Evolutionary conservation across 2,113 vertebrate genomes (phyloP).

Genomic region (Chaenocephalus aceratus): DNA sequence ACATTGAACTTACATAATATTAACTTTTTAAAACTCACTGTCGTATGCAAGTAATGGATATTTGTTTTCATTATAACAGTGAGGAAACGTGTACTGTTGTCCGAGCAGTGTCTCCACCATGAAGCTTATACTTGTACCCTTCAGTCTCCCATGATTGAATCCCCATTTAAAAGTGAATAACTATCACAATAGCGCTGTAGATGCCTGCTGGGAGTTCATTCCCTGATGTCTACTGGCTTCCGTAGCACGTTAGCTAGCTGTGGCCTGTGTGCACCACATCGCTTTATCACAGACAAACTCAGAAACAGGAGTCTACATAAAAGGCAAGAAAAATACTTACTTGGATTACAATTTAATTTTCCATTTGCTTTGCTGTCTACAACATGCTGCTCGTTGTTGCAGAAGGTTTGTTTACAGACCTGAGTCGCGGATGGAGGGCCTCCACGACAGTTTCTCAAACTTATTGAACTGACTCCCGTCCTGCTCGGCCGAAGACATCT

Average conservation of each 20-base stretch:
- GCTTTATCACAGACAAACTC: background rate
- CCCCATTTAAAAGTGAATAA: background rate
- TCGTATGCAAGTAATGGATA: background rate
- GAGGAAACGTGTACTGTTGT: background rate
- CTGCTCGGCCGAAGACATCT: slow-evolving; percentile 71
- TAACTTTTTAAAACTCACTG: background rate
- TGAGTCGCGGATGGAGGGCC: slow-evolving; percentile 83
- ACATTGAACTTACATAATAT: background rate
- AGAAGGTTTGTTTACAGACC: slow-evolving; percentile 84
- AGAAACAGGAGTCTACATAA: background rate
- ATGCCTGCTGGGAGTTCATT: background rate
- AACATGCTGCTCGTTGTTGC: background rate
- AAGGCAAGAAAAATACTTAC: background rate
- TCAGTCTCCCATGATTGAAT: background rate
- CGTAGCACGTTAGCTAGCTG: slow-evolving; percentile 59
- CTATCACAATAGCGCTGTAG: background rate
- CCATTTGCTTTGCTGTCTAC: background rate
- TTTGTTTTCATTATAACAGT: background rate
- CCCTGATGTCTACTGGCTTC: slow-evolving; percentile 39
- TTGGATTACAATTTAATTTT: background rate
- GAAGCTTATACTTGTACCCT: background rate
- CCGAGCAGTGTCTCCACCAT: background rate
- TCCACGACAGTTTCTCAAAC: slow-evolving; percentile 92
- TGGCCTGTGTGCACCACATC: slow-evolving; percentile 16
- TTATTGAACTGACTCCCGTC: slow-evolving; percentile 73